phyloP scores from a whole-genome alignment of 2,888 invertebrate genomes.

The Leptinotarsa peninsularis region DNA sequence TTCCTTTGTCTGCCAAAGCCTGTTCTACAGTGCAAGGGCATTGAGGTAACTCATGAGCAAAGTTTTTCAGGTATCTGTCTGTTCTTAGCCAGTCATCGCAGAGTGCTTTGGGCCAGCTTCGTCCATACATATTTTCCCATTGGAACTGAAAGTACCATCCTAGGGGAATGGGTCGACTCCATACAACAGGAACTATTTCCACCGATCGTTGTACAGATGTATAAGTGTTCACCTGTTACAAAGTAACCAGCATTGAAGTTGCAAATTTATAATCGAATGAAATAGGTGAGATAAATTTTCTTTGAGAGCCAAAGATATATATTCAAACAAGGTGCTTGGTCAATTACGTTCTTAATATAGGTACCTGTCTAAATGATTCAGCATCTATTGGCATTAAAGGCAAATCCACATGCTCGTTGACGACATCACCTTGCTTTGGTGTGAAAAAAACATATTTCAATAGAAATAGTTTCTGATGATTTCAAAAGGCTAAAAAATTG shows the following conservation, averaged over 20 bases:
- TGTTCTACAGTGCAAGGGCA: constrained; percentile 95
- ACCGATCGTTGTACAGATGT: constrained; percentile 37
- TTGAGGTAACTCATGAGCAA: constrained; percentile 83
- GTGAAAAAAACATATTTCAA: neutral
- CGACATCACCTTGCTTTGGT: neutral
- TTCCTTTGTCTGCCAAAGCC: constrained; percentile 90
- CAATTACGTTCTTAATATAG: too few species aligned
- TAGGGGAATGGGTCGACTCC: constrained; percentile 92
- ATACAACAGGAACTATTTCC: constrained; percentile 71
- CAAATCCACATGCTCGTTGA: too few species aligned
- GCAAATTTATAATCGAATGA: neutral
- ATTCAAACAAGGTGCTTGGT: too few species aligned
- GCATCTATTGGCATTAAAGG: too few species aligned
- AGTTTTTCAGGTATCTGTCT: constrained; percentile 85
- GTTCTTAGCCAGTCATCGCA: constrained; percentile 93
- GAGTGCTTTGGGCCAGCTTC: constrained; percentile 83
- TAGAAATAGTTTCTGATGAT: neutral
- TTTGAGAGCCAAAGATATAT: too few species aligned
- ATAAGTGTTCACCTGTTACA: constrained; percentile 41
- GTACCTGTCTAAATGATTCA: too few species aligned
- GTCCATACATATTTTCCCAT: constrained; percentile 86
- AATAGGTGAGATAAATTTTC: neutral
- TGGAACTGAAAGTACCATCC: constrained; percentile 93
- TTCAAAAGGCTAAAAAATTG: neutral
- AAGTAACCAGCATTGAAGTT: neutral